Base-by-base conservation (phyloP, 53 echinoderm and acorn worm species). In the Henricia sp. region DNA sequence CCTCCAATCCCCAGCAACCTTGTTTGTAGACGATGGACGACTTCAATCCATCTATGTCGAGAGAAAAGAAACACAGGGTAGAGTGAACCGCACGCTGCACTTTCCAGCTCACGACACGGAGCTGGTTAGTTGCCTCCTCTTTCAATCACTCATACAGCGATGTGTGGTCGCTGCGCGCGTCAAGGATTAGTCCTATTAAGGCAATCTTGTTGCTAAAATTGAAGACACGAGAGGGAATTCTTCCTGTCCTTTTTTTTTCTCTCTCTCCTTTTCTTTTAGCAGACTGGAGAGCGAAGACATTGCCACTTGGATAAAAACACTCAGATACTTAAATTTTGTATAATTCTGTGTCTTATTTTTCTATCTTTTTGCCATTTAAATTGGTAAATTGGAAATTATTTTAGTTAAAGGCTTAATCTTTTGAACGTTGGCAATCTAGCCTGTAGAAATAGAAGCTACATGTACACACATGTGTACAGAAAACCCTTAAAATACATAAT, bases 201-300 rank as follows among this genome's bases (percentile, higher is more conserved):
- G 40, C 76, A 76, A 76, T 76, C 76, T 76, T 40, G 76, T 76
- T 76, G 37, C 44, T n/a, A n/a, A 76, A 76, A 76, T 76, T 76
- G 56, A 76, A 57, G 58, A 76, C 76, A 56, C 59, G 56, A 76
- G 57, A 58, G 76, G 74, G 27, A 19, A n/a, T n/a, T n/a, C n/a
- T n/a, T n/a, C n/a, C n/a, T n/a, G n/a, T n/a, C n/a, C 39, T 76
- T 55, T 16, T 55, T 32, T 29, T 51, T 33, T 55, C 38, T 13
- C 38, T 74, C 20, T n/a, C n/a, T n/a, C n/a, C n/a, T n/a, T n/a
- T n/a, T n/a, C n/a, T n/a, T n/a, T n/a, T n/a, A n/a, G n/a, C n/a
- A n/a, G n/a, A n/a, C n/a, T n/a, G n/a, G n/a, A n/a, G n/a, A n/a
- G n/a, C n/a, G n/a, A n/a, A n/a, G n/a, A n/a, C n/a, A n/a, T n/a